phyloP scores from a whole-genome alignment of 1,140 invertebrate species.

The Calephelis nemesis region DNA sequence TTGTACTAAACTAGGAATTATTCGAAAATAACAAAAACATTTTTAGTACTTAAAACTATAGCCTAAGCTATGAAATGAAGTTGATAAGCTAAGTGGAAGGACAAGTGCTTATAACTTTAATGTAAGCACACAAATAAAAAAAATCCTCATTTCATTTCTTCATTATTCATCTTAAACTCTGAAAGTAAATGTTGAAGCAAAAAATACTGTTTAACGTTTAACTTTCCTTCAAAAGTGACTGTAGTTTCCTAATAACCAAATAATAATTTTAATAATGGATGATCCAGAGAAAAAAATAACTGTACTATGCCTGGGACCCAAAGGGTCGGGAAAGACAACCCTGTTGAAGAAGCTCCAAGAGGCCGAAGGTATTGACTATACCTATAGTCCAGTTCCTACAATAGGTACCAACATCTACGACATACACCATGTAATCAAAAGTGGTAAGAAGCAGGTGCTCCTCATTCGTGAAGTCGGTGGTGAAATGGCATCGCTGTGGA shows the following conservation, averaged over 20 bases:
- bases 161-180: no score
- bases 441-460: constrained; percentile 68
- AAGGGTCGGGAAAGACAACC: constrained; percentile 89
- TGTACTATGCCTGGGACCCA: constrained; percentile 87
- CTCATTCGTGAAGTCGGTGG: constrained; percentile 86
- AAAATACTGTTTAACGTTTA: no score
- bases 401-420: constrained; percentile 87
- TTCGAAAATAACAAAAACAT: no score
- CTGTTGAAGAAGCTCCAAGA: constrained; percentile 86
- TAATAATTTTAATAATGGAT: constrained; percentile 43
- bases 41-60: no score
- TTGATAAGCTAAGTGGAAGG: no score
- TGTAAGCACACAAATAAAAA: no score
- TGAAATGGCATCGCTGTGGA: constrained; percentile 89
- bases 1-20: no score
- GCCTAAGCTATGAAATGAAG: no score
- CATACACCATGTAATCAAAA: constrained; percentile 79
- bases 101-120: no score
- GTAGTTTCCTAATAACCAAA: background rate
- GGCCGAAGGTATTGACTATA: constrained; percentile 83
- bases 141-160: no score
- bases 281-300: constrained; percentile 69
- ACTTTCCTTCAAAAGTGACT: background rate
- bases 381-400: constrained; percentile 86
- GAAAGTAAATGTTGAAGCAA: no score